Evolutionary conservation across 2,888 invertebrate genomes (phyloP).

Genomic region (Cabera pusaria): DNA sequence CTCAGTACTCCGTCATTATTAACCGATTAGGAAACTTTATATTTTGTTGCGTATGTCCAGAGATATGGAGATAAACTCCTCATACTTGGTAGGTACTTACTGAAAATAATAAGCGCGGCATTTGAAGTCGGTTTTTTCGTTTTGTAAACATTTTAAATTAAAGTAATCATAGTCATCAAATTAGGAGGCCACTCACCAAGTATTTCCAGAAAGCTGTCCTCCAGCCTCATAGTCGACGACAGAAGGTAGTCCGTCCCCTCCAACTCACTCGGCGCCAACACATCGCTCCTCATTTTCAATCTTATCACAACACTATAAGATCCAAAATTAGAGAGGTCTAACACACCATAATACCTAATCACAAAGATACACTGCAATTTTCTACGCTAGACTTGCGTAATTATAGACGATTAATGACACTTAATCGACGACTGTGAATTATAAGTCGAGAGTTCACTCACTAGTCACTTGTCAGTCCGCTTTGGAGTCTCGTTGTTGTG

Average conservation of each 20-base stretch:
- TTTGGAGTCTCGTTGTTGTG: constrained; percentile 40
- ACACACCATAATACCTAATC: constrained; percentile 8
- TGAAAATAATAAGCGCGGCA: too few species aligned
- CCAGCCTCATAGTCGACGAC: constrained; percentile 84
- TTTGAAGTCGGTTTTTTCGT: too few species aligned
- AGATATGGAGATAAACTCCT: too few species aligned
- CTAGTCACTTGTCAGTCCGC: constrained; percentile 34
- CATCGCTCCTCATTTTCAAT: constrained; percentile 76
- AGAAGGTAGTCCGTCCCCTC: constrained; percentile 85
- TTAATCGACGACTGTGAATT: too few species aligned
- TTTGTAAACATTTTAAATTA: too few species aligned
- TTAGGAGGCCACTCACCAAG: constrained; percentile 77
- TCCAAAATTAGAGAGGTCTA: constrained; percentile 40
- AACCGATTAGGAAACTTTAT: too few species aligned
- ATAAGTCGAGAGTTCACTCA: too few species aligned
- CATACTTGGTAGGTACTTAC: too few species aligned
- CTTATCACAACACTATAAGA: constrained; percentile 42
- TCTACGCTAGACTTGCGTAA: constrained; percentile 28
- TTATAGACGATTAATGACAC: constrained; percentile 15
- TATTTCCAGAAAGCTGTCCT: constrained; percentile 85
- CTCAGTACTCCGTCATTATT: too few species aligned
- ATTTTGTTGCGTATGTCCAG: too few species aligned
- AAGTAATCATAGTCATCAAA: neutral
- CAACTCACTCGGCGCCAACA: constrained; percentile 79
- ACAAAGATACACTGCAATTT: constrained; percentile 35